A percentile compares a stretch with the other conserved stretches of the same genome.
Conservation (phyloP, 1,140 invertebrate species). For the Cephus cinctus region DNA sequence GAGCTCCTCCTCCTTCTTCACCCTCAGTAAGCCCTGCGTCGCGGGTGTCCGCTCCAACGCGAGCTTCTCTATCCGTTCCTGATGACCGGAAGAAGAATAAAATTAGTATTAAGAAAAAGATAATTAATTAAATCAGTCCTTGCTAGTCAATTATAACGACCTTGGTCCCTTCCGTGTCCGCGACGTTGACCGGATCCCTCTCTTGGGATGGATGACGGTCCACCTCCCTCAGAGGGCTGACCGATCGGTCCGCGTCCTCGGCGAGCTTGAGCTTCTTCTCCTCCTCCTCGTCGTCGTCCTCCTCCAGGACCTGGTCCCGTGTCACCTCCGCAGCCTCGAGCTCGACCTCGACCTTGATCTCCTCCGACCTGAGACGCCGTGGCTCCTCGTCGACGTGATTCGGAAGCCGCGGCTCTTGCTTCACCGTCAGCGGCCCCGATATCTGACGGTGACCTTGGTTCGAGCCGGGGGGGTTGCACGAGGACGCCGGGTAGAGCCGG, state of each 20-base stretch:
- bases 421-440: constrained; percentile 45
- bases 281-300: constrained; percentile 44
- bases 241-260: constrained; percentile 27
- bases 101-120: too few relatives aligned
- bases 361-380: constrained; percentile 41
- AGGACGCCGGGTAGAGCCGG: constrained; percentile 46
- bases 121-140: too few relatives aligned
- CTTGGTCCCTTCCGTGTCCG: constrained; percentile 48
- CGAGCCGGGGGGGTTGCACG: constrained; percentile 23
- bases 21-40: constrained; percentile 48
- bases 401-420: constrained; percentile 11
- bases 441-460: constrained; percentile 31
- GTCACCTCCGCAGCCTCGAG: constrained; percentile 25
- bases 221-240: constrained; percentile 40
- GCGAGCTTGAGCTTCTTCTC: constrained; percentile 40
- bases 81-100: background rate
- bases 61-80: constrained; percentile 44
- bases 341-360: constrained; percentile 21
- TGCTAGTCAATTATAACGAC: constrained; percentile 18
- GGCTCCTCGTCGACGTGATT: constrained; percentile 57
- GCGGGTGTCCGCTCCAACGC: constrained; percentile 45
- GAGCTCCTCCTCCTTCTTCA: constrained; percentile 53
- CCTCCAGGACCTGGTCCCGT: constrained; percentile 55
- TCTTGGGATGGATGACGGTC: constrained; percentile 33
- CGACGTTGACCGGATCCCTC: constrained; percentile 36